Evolutionary conservation across 30 jellyfish, hydroid and myxozoan genomes (phyloP).

Genomic region (Pelagia noctiluca): DNA sequence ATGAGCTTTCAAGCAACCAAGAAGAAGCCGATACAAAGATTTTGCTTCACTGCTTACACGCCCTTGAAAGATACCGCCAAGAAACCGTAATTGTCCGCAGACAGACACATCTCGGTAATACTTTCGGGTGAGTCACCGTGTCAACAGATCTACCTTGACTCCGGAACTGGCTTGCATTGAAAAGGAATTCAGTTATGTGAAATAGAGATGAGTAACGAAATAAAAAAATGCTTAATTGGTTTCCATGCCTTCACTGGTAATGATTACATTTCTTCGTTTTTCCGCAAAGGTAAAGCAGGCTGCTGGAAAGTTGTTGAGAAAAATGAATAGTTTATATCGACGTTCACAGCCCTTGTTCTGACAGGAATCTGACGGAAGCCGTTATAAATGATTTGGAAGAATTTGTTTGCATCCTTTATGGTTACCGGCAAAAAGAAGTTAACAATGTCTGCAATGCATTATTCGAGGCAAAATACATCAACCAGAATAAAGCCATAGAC

Average conservation of each 20-base stretch:
- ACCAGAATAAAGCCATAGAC: constrained; percentile 6
- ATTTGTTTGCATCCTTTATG: constrained; percentile 12
- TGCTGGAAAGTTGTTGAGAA: constrained; percentile 2
- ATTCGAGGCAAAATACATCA: constrained; percentile 3
- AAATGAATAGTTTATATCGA: background rate
- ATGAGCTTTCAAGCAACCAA: constrained; percentile 20
- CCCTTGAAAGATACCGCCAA: background rate
- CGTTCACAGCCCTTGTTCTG: constrained; percentile 17
- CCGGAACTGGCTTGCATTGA: background rate
- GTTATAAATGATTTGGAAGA: constrained; percentile 15
- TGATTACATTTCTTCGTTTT: constrained; percentile 8
- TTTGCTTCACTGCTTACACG: background rate
- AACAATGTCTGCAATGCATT: constrained; percentile 4
- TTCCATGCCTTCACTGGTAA: constrained; percentile 4
- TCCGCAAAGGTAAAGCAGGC: constrained; percentile 3
- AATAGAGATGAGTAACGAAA: background rate
- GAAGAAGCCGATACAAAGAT: constrained; percentile 35
- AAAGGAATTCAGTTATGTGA: background rate
- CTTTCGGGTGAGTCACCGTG: background rate
- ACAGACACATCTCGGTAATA: constrained; percentile 7
- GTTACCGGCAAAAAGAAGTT: constrained; percentile 10
- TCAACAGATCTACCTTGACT: background rate
- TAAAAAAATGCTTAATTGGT: background rate
- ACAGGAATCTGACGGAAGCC: constrained; percentile 15
- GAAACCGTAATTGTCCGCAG: background rate